Conservation (phyloP, 2,888 invertebrate genomes). For the Reticulitermes lucifugus region DNA sequence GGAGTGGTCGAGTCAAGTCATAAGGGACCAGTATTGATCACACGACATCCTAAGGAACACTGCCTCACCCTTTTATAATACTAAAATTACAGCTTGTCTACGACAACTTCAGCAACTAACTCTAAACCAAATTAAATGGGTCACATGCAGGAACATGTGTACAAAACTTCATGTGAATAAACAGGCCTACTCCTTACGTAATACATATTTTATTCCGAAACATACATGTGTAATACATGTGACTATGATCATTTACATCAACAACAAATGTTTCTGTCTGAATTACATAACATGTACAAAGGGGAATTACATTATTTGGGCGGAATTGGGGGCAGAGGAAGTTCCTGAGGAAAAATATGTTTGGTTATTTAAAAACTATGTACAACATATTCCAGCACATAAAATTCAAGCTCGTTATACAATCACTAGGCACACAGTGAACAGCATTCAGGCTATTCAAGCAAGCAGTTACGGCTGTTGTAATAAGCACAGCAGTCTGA, state of each 20-base stretch:
- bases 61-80: too few species aligned
- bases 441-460: background rate
- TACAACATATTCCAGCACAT: background rate
- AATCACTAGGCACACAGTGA: background rate
- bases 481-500: too few species aligned
- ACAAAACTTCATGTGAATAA: background rate
- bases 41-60: too few species aligned
- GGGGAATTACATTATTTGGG: constrained; percentile 12
- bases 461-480: too few species aligned
- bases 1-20: too few species aligned
- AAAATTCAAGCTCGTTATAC: background rate
- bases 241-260: constrained; percentile 3
- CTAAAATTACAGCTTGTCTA: too few species aligned
- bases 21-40: too few species aligned
- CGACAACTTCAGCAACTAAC: too few species aligned
- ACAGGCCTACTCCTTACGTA: background rate
- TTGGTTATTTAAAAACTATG: background rate
- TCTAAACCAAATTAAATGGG: too few species aligned
- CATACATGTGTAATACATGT: background rate
- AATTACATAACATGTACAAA: constrained; percentile 10
- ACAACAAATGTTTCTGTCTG: background rate
- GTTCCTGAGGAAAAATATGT: background rate
- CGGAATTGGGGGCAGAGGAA: background rate
- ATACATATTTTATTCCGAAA: background rate
- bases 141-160: too few species aligned